phyloP scores from a whole-genome alignment of 2,113 vertebrate species.

The Ancistrus triradiatus region DNA sequence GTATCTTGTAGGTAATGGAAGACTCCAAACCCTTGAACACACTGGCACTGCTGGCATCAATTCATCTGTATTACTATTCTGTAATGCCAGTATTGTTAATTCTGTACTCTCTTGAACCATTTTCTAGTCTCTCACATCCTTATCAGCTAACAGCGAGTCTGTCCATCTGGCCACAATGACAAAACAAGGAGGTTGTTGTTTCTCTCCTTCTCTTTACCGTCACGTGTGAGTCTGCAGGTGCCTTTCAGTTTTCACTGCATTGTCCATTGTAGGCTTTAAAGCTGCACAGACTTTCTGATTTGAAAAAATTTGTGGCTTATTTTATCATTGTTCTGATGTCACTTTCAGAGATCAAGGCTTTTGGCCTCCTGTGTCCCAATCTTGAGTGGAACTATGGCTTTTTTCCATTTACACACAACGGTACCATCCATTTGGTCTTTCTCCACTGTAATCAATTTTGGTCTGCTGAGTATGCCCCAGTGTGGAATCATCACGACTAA shows the following conservation, averaged over 20 bases:
- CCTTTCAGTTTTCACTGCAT: not conserved
- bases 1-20: slow-evolving; percentile 28
- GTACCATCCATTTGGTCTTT: slow-evolving; percentile 16
- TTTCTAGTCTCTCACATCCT: slow-evolving; percentile 11
- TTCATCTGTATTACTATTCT: not conserved
- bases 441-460: slow-evolving; percentile 1
- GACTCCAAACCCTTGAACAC: slow-evolving; percentile 17
- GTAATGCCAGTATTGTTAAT: slow-evolving; percentile 7
- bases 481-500: not conserved
- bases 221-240: slow-evolving; percentile 10
- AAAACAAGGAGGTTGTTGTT: slow-evolving; percentile 5
- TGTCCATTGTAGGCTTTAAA: slow-evolving; percentile 27
- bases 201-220: not conserved
- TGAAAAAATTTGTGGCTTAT: not conserved
- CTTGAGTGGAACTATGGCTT: not conserved
- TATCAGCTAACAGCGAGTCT: slow-evolving; percentile 28
- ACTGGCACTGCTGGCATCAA: not conserved
- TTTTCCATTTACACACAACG: slow-evolving; percentile 8
- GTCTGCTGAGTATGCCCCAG: not conserved
- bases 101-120: slow-evolving; percentile 11
- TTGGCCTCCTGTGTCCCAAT: slow-evolving; percentile 34
- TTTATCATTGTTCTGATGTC: slow-evolving; percentile 21
- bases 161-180: slow-evolving; percentile 27
- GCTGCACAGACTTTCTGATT: slow-evolving; percentile 1
- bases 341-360: slow-evolving; percentile 17